Conservation (phyloP, 2,888 invertebrate species). For the Oxyteleia sp. region DNA sequence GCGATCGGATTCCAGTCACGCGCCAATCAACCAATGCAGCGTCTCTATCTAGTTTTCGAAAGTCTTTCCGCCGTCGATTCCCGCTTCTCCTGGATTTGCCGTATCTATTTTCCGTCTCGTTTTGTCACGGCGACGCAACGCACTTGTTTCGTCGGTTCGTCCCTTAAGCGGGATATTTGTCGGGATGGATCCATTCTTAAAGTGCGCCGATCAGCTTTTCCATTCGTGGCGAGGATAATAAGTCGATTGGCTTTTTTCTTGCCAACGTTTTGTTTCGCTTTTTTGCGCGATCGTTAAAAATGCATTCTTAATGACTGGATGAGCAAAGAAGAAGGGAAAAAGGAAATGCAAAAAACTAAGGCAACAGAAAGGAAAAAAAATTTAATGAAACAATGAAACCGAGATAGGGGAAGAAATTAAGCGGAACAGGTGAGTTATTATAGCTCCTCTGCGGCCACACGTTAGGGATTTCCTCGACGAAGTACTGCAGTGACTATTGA, state of each 20-base stretch:
- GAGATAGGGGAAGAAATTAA: constrained; percentile 21
- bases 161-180: constrained; percentile 63
- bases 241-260: constrained; percentile 16
- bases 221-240: background rate
- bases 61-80: constrained; percentile 60
- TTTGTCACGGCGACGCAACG: background rate
- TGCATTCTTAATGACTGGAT: constrained; percentile 19
- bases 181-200: constrained; percentile 34
- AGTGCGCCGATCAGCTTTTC: constrained; percentile 32
- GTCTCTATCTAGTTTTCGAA: constrained; percentile 79
- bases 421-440: constrained; percentile 29
- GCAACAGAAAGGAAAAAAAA: background rate
- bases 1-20: constrained; percentile 82
- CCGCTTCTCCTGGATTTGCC: constrained; percentile 32
- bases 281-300: constrained; percentile 27
- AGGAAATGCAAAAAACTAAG: too few species aligned
- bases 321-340: background rate
- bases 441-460: constrained; percentile 14
- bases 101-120: constrained; percentile 46
- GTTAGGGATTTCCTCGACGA: constrained; percentile 4
- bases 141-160: constrained; percentile 19
- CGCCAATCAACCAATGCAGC: constrained; percentile 80
- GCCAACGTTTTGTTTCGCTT: background rate
- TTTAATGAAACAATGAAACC: constrained; percentile 41
- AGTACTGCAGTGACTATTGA: constrained; percentile 9